Evolutionary conservation across 2,888 invertebrate species (phyloP).

Genomic region (Auanema sp.): DNA sequence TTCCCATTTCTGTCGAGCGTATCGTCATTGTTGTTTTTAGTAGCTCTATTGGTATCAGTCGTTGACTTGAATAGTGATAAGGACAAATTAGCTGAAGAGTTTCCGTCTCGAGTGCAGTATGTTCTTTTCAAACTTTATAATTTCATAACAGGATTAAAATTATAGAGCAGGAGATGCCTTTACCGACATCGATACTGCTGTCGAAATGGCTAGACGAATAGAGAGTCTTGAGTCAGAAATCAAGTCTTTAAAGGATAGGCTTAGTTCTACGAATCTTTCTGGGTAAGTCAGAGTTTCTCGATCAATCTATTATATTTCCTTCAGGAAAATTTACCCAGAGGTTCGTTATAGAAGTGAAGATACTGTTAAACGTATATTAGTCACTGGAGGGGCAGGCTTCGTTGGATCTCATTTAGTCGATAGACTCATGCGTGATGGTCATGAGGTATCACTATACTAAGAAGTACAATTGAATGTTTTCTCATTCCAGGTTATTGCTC

Average conservation of each 20-base stretch:
- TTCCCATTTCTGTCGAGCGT: too few relatives aligned
- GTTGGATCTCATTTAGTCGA: slow-evolving; percentile 93
- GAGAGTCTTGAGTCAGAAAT: too few relatives aligned
- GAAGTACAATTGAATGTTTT: background rate
- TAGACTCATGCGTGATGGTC: slow-evolving; percentile 80
- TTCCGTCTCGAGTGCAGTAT: too few relatives aligned
- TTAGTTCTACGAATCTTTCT: background rate
- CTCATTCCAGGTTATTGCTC: slow-evolving; percentile 74
- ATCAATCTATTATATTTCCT: background rate
- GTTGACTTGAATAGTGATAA: too few relatives aligned
- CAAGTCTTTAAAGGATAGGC: background rate
- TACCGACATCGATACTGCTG: too few relatives aligned
- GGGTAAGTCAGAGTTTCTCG: background rate
- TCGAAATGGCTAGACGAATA: too few relatives aligned
- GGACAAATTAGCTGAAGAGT: too few relatives aligned
- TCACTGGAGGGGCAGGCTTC: slow-evolving; percentile 67
- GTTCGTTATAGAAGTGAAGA: slow-evolving; percentile 89
- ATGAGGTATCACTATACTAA: slow-evolving; percentile 43
- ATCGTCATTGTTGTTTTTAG: too few relatives aligned
- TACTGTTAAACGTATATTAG: slow-evolving; percentile 86
- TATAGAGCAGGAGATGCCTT: too few relatives aligned
- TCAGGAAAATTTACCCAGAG: slow-evolving; percentile 71
- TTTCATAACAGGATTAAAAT: too few relatives aligned
- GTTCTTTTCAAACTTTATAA: too few relatives aligned
- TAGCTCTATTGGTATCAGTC: too few relatives aligned